Percentiles rank a stretch among this genome's conserved stretches.
These are phyloP conservation scores for Beroe ovata DNA, from an alignment of 37 sponge, comb jelly and placozoan species.

Conservation along the genomic window DNA sequence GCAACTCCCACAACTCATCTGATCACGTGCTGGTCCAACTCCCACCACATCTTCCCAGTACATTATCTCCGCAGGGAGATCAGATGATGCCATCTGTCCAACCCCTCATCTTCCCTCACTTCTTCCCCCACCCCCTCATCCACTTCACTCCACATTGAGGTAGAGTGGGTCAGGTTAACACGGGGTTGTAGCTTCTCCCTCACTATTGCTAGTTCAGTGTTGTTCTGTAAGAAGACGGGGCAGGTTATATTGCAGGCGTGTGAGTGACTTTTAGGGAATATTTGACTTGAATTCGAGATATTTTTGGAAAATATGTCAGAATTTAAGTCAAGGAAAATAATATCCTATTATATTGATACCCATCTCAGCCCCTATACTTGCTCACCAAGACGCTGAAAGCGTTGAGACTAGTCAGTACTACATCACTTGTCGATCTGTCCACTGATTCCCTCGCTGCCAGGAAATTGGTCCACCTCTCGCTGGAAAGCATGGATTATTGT, in stretches of 20 bases:
- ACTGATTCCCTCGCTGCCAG: not conserved
- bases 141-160: no score
- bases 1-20: conserved; percentile 18
- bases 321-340: no score
- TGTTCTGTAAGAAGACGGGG: not conserved
- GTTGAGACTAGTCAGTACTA: not conserved
- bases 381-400: conserved; percentile 9
- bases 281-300: no score
- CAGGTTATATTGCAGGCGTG: no score
- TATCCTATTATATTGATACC: not conserved
- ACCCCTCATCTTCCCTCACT: no score
- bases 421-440: not conserved
- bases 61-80: not conserved
- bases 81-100: no score
- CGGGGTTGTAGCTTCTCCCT: not conserved
- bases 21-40: not conserved
- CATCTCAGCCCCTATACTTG: not conserved
- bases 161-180: no score
- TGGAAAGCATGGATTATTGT: no score
- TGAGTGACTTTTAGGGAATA: no score
- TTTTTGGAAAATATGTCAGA: no score
- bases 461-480: conserved; percentile 1
- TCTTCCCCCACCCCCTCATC: no score
- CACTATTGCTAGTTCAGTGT: not conserved
- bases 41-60: conserved; percentile 24